Percentiles rank a stretch among this genome's conserved stretches.
Conservation (phyloP, 2,113 vertebrate species). For the Ochotona princeps region DNA sequence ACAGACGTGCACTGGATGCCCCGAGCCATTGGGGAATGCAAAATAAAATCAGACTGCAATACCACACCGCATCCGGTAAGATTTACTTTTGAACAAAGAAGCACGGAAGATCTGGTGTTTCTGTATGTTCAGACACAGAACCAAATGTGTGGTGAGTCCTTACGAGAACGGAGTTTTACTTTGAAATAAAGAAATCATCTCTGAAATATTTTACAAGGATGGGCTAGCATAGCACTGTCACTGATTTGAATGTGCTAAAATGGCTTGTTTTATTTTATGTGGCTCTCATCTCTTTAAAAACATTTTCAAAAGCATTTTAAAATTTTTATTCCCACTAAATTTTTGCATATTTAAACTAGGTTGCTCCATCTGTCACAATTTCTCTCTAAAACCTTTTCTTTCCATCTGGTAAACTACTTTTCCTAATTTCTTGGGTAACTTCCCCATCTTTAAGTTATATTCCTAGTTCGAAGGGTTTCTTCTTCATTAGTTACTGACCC, state of each 20-base stretch:
- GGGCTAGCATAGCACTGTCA: fast-evolving
- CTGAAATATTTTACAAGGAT: background rate
- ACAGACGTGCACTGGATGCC: too few relatives aligned
- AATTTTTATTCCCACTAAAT: background rate
- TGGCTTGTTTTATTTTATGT: background rate
- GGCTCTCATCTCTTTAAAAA: background rate
- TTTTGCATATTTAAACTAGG: background rate
- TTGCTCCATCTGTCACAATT: background rate
- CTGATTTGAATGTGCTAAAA: background rate
- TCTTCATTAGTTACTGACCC: background rate
- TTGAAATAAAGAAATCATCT: background rate
- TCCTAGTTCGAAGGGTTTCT: background rate
- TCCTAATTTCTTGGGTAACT: background rate
- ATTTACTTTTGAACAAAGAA: too few relatives aligned
- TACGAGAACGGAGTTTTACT: background rate
- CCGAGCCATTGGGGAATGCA: background rate
- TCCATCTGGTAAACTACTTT: background rate
- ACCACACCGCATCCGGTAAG: background rate
- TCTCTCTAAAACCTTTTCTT: background rate
- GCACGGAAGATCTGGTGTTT: too few relatives aligned
- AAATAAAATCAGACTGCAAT: background rate
- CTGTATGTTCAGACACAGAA: background rate
- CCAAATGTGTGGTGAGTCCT: background rate
- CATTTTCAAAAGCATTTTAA: background rate
- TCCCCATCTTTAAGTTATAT: background rate